phyloP scores from a whole-genome alignment of 2,888 invertebrate species.

The Frankliniella fusca region DNA sequence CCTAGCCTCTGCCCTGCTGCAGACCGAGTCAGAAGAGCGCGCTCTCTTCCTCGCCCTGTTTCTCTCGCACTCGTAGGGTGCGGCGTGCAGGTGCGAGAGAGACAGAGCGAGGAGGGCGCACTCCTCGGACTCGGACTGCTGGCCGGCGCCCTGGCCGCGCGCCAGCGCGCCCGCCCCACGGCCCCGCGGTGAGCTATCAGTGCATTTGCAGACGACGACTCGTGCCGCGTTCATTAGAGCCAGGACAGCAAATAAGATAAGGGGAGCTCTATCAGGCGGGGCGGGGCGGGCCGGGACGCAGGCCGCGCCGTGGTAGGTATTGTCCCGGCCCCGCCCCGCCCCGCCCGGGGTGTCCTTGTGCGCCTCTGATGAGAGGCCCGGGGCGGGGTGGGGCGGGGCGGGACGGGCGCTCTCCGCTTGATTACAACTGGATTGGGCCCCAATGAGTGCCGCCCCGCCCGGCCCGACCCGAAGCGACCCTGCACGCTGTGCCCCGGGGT shows the following conservation, averaged over 20 bases:
- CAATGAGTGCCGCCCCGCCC: background rate
- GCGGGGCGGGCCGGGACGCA: background rate
- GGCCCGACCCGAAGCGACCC: background rate
- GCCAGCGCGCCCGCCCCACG: background rate
- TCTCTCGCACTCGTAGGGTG: too few relatives aligned
- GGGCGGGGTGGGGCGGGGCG: background rate
- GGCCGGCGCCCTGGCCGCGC: too few relatives aligned
- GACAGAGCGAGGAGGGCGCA: too few relatives aligned
- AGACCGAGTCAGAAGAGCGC: too few relatives aligned
- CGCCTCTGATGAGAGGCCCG: background rate
- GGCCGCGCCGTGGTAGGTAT: background rate
- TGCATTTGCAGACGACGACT: background rate
- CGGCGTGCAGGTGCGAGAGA: too few relatives aligned
- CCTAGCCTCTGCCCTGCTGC: too few relatives aligned
- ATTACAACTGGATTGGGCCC: background rate
- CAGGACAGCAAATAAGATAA: conserved; percentile 8
- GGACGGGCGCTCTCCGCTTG: background rate
- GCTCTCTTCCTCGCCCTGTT: too few relatives aligned
- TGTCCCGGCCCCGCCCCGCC: background rate
- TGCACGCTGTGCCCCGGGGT: background rate
- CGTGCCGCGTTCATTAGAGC: conserved; percentile 1
- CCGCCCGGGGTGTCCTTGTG: too few relatives aligned
- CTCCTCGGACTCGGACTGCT: too few relatives aligned
- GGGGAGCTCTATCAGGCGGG: background rate
- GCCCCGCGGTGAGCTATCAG: conserved; percentile 5